These are phyloP conservation scores for Eurystomus gularis DNA, from an alignment of 2,113 vertebrate species.

Conservation along the genomic window DNA sequence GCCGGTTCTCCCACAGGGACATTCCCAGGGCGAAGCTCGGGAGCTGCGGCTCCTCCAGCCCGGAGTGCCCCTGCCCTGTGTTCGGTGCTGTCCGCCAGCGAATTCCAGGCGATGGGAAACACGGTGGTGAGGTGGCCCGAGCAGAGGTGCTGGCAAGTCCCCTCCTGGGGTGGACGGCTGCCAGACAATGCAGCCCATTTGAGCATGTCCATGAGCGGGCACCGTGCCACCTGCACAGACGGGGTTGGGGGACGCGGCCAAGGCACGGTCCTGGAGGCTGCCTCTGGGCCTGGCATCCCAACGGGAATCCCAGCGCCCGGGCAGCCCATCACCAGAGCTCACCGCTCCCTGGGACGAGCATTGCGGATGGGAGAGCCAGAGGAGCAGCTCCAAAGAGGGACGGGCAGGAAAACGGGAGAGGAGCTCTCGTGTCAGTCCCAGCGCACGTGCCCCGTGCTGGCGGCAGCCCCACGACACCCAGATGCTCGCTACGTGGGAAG, in stretches of 20 bases:
- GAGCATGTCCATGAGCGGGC: rapidly evolving
- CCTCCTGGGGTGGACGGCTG: rapidly evolving
- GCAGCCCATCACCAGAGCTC: neutral
- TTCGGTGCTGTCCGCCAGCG: rapidly evolving
- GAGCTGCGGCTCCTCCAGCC: neutral
- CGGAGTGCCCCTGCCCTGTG: rapidly evolving
- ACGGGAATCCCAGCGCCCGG: neutral
- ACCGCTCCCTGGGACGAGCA: neutral
- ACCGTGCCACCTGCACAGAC: neutral
- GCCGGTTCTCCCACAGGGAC: rapidly evolving
- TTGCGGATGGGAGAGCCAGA: neutral
- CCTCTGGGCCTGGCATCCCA: neutral
- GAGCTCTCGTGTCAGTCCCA: rapidly evolving
- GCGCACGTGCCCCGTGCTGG: rapidly evolving
- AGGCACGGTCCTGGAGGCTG: neutral
- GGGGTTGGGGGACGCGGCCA: neutral
- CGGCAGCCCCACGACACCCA: too few relatives aligned
- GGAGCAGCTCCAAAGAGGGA: neutral
- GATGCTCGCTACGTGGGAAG: rapidly evolving
- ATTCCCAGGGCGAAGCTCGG: neutral
- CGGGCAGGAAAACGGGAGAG: rapidly evolving
- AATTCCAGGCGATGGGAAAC: neutral
- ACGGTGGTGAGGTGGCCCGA: rapidly evolving
- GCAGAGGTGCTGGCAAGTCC: neutral
- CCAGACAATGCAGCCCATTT: neutral